Evolutionary conservation across 2,113 vertebrate species (phyloP).

Genomic region (Crotalus tigris): DNA sequence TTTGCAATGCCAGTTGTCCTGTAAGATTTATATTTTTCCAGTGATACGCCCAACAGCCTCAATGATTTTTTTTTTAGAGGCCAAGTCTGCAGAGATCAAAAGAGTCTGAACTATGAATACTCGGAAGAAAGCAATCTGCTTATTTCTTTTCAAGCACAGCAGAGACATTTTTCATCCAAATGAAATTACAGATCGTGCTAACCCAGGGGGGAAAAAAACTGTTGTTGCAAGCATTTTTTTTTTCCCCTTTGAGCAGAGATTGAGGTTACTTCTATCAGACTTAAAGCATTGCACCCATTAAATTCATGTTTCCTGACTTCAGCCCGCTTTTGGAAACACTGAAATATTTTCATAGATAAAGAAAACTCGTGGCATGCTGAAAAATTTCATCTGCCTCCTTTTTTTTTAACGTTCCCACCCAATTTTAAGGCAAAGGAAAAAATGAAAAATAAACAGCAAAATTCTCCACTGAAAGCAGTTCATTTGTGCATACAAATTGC

Average conservation of each 20-base stretch:
- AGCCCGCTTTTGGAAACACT: background rate
- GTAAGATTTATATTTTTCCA: background rate
- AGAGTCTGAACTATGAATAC: conserved; percentile 14
- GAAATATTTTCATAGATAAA: background rate
- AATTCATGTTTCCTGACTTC: background rate
- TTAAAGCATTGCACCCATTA: background rate
- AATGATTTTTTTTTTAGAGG: conserved; percentile 25
- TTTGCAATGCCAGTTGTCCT: background rate
- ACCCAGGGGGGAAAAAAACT: fast-evolving
- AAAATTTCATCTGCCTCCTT: background rate
- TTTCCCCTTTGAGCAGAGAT: background rate
- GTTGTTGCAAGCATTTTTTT: background rate
- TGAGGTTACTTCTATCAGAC: background rate
- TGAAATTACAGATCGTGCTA: conserved; percentile 20
- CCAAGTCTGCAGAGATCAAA: conserved; percentile 21
- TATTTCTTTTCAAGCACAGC: conserved; percentile 33
- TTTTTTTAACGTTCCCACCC: background rate
- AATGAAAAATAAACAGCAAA: background rate
- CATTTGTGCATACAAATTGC: background rate
- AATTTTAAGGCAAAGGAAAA: background rate
- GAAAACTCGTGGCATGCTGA: background rate
- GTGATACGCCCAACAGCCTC: background rate
- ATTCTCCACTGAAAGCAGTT: background rate
- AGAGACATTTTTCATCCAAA: conserved; percentile 21
- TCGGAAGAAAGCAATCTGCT: conserved; percentile 22